Evolutionary conservation across 2,113 vertebrate genomes (phyloP).

Genomic region (Erythrolamprus reginae): DNA sequence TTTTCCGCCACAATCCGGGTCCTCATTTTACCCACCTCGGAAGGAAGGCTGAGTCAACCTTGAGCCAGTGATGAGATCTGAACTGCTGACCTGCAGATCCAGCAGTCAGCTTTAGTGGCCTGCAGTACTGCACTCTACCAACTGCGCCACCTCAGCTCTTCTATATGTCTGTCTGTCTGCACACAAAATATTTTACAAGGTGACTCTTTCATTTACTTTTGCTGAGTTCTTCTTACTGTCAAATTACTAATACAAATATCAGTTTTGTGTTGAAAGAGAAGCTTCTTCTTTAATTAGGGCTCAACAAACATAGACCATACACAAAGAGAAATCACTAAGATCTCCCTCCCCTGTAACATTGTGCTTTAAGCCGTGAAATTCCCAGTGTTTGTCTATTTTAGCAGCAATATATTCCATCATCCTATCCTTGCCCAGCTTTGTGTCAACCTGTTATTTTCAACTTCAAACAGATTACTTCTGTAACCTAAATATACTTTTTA

Average conservation of each 20-base stretch:
- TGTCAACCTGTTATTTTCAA: slow-evolving; percentile 45
- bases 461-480: slow-evolving; percentile 50
- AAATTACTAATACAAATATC: slow-evolving; percentile 60
- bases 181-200: slow-evolving; percentile 37
- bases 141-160: too few relatives aligned
- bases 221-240: slow-evolving; percentile 53
- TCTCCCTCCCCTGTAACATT: not conserved
- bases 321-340: slow-evolving; percentile 6
- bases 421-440: slow-evolving; percentile 26
- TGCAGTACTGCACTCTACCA: too few relatives aligned
- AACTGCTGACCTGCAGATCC: too few relatives aligned
- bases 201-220: not conserved
- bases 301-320: slow-evolving; percentile 65
- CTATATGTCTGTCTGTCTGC: too few relatives aligned
- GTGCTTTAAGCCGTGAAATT: slow-evolving; percentile 65
- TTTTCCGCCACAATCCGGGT: too few relatives aligned
- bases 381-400: slow-evolving; percentile 56
- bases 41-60: too few relatives aligned
- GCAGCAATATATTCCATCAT: slow-evolving; percentile 46
- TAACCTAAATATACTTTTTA: slow-evolving; percentile 61
- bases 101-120: too few relatives aligned
- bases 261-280: slow-evolving; percentile 56
- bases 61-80: too few relatives aligned
- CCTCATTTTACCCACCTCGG: too few relatives aligned
- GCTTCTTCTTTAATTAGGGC: slow-evolving; percentile 60